phyloP scores from a whole-genome alignment of 2,888 invertebrate genomes.

The Caenorhabditis japonica region DNA sequence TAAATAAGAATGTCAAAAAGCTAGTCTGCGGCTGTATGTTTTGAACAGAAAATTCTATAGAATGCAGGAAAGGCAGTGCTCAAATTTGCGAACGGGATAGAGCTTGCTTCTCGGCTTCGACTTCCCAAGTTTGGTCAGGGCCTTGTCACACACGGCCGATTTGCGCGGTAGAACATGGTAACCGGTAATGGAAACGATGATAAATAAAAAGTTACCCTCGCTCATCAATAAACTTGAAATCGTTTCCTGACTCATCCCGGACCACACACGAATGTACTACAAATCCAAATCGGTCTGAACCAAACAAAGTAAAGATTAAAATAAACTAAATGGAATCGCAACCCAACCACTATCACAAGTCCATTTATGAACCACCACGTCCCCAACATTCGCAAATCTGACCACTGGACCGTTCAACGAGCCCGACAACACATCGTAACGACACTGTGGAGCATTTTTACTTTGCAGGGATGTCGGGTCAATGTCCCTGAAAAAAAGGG shows the following conservation, averaged over 20 bases:
- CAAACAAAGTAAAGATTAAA: not conserved
- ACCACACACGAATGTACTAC: constrained; percentile 76
- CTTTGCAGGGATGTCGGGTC: constrained; percentile 32
- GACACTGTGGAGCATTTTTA: constrained; percentile 47
- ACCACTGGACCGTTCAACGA: constrained; percentile 66
- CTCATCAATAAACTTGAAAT: constrained; percentile 73
- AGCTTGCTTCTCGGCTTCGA: no score
- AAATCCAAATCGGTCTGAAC: constrained; percentile 68
- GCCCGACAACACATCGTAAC: constrained; percentile 70
- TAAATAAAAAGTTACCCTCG: constrained; percentile 60
- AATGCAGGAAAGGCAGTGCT: no score
- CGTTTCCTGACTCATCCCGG: constrained; percentile 71
- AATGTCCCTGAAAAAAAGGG: constrained; percentile 55
- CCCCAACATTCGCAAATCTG: constrained; percentile 73
- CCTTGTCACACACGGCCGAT: no score
- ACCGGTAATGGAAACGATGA: not conserved
- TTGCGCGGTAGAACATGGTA: no score
- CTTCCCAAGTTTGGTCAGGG: no score
- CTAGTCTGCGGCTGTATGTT: no score
- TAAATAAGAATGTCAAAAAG: no score
- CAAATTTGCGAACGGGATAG: no score
- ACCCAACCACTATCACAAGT: constrained; percentile 69
- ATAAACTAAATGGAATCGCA: not conserved
- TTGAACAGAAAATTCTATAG: no score
- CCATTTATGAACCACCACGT: constrained; percentile 74